A percentile compares a stretch with the other conserved stretches of the same genome.
Evolutionary conservation across 2,888 invertebrate genomes (phyloP).

Genomic region (Drosophila meridiana): DNA sequence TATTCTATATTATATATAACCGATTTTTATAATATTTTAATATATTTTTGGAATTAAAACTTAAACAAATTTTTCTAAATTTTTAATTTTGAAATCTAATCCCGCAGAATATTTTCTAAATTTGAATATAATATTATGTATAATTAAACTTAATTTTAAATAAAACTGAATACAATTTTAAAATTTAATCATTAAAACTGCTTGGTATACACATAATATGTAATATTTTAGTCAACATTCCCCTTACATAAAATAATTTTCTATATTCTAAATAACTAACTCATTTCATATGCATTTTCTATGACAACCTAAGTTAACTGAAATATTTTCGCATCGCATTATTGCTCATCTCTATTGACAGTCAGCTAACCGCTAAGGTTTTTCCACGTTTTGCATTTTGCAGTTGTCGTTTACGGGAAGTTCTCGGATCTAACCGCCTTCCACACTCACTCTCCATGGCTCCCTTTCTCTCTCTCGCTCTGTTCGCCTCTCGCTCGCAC

Average conservation of each 20-base stretch:
- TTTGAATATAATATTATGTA: too few species aligned
- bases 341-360: constrained; percentile 67
- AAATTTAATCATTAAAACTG: too few species aligned
- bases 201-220: neutral
- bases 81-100: too few species aligned
- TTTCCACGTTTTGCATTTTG: constrained; percentile 73
- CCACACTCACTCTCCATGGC: constrained; percentile 11
- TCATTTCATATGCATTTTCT: neutral
- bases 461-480: constrained; percentile 6
- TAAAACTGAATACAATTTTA: too few species aligned
- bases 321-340: constrained; percentile 44
- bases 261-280: too few species aligned
- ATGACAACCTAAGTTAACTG: too few species aligned
- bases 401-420: constrained; percentile 65
- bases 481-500: constrained; percentile 22
- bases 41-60: too few species aligned
- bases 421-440: constrained; percentile 36
- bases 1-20: too few species aligned
- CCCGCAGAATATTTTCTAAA: too few species aligned
- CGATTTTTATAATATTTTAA: too few species aligned
- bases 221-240: neutral
- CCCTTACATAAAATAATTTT: neutral
- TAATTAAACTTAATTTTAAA: too few species aligned
- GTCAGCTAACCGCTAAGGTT: constrained; percentile 52
- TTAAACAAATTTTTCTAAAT: too few species aligned